Percentiles rank a stretch among this genome's conserved stretches.
Evolutionary conservation across 35 echinoderm and acorn worm species (phyloP).

Genomic region (Apostichopus parvimensis): DNA sequence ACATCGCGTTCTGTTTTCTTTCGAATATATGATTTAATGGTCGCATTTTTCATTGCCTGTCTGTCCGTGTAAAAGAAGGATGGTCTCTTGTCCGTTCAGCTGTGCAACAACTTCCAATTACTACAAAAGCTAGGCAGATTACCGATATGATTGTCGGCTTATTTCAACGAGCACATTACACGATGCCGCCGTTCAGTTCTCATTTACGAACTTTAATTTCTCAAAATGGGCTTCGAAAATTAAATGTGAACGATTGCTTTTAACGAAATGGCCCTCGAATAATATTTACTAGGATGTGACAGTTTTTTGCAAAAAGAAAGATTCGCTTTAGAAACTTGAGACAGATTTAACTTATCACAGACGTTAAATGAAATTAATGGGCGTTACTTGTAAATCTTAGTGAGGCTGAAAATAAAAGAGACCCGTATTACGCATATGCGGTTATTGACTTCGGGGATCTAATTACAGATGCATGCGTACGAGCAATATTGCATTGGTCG

Average conservation of each 20-base stretch:
- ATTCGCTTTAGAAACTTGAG: neutral
- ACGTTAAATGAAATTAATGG: constrained; percentile 1
- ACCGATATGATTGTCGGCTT: neutral
- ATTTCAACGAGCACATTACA: no score
- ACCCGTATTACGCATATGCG: neutral
- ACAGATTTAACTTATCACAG: neutral
- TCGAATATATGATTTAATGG: no score
- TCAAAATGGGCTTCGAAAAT: constrained; percentile 15
- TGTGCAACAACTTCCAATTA: constrained; percentile 4
- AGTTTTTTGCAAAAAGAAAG: neutral
- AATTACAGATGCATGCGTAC: neutral
- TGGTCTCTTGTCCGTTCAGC: constrained; percentile 23
- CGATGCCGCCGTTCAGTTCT: no score
- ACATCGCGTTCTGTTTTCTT: no score
- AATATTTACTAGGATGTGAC: constrained; percentile 44
- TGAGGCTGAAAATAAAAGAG: constrained; percentile 1
- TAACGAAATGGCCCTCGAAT: constrained; percentile 40
- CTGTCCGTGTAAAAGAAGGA: neutral
- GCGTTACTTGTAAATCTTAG: constrained; percentile 19
- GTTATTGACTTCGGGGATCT: constrained; percentile 24
- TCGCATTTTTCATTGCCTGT: neutral
- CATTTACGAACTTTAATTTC: neutral
- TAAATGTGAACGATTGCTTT: constrained; percentile 45
- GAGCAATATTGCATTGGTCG: no score
- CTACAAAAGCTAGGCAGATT: neutral